Percentiles rank a stretch among this genome's conserved stretches.
Evolutionary conservation across 2,888 invertebrate species (phyloP).

Genomic region (Xylota sylvarum): DNA sequence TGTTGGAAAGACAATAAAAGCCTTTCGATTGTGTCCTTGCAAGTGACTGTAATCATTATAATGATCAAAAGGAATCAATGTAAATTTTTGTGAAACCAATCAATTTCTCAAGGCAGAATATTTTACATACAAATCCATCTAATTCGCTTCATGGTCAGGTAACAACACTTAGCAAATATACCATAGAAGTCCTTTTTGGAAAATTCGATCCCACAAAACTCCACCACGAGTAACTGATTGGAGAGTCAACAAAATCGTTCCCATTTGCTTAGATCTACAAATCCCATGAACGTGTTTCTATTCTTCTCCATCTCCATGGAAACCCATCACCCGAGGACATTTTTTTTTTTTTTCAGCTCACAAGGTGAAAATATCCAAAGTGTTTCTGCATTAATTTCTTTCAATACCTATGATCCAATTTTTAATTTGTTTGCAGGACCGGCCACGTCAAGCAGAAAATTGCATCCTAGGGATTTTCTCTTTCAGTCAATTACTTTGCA

Average conservation of each 20-base stretch:
- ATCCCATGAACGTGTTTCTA: slow-evolving; percentile 30
- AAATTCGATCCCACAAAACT: slow-evolving; percentile 46
- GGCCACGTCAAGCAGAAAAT: slow-evolving; percentile 51
- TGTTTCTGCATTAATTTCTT: slow-evolving; percentile 50
- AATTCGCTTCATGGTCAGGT: background rate
- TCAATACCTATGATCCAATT: slow-evolving; percentile 45
- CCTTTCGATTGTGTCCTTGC: too few relatives aligned
- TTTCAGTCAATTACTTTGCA: slow-evolving; percentile 57
- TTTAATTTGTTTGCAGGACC: slow-evolving; percentile 49
- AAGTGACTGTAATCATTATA: too few relatives aligned
- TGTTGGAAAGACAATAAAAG: too few relatives aligned
- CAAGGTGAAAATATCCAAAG: slow-evolving; percentile 27
- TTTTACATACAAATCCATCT: too few relatives aligned
- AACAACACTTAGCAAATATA: too few relatives aligned
- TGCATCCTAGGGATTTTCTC: slow-evolving; percentile 40
- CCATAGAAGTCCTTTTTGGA: background rate
- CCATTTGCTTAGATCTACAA: slow-evolving; percentile 55
- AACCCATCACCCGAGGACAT: slow-evolving; percentile 23
- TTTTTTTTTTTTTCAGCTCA: background rate
- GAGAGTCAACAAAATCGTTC: slow-evolving; percentile 44
- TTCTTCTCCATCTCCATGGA: slow-evolving; percentile 9
- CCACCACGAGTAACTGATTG: slow-evolving; percentile 43
- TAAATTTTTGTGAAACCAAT: too few relatives aligned
- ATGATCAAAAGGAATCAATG: too few relatives aligned
- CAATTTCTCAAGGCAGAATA: too few relatives aligned